Base-by-base conservation (phyloP, 2,888 invertebrate genomes). In the Cheilosia urbana region DNA sequence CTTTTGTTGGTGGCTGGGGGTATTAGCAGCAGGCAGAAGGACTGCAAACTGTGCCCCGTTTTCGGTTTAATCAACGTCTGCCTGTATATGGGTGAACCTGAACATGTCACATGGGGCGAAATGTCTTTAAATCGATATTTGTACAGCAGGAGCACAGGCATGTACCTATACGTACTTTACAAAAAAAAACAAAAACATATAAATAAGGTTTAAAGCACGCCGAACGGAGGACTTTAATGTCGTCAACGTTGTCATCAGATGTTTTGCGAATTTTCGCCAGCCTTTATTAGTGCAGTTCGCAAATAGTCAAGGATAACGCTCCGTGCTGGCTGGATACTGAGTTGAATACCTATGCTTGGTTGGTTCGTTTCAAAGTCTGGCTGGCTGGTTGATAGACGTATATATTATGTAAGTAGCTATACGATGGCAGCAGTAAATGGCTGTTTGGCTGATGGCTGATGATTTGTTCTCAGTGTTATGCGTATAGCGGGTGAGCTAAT, bases 261-360 rank as follows among this genome's bases (percentile, higher is more conserved):
- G 58, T 66, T 66, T 4, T 55, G 45, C 30, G 51, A 63, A 57
- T 84, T 80, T 71, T 71, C 75, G 40, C 53, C 68, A 71, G 55
- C 69, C 63, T 80, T 80, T 79, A 80, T 80, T 65, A 65, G 55
- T 79, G 75, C 75, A 71, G 65, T 80, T 71, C 71, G 55, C 80
- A 84, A 76, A 75, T 80, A 80, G 75, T 60, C 75, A 71, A 71
- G 80, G 71, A 80, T 84, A 84, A 76, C 76, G 60, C 30, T 66
- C n/a, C 17, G 45, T 24, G 42, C 57, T 47, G n/a, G 58, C 21
- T 13, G 60, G 27, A 27, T 27, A 5, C 68, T 51, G 21, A 53
- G 60, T 45, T 66, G 77, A 66, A 66, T 71, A n/a, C n/a, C n/a
- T n/a, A 37, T 37, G 37, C 13, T 37, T 13, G 65, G 82, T 60